Evolutionary conservation across 2,888 invertebrate species (phyloP).

Genomic region (Trachelus tabidus): DNA sequence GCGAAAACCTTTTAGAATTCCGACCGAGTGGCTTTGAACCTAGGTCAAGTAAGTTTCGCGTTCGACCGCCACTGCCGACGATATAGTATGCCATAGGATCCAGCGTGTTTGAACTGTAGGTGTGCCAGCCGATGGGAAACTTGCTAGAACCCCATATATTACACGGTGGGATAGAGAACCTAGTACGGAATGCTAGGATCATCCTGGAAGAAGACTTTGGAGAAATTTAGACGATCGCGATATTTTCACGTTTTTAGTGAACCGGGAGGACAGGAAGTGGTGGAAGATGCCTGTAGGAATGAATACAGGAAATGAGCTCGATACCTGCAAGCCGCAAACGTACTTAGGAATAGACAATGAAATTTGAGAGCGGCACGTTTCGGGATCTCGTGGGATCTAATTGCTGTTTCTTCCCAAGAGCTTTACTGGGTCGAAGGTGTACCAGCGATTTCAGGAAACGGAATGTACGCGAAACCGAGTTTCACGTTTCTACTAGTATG

Average conservation of each 20-base stretch:
- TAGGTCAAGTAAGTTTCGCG: conserved; percentile 37
- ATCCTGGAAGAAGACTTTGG: background rate
- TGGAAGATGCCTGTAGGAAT: background rate
- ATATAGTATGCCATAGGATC: background rate
- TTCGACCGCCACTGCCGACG: conserved; percentile 5
- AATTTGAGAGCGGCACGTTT: background rate
- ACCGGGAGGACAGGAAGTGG: background rate
- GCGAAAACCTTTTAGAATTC: conserved; percentile 36
- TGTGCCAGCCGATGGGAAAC: background rate
- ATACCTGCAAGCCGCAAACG: background rate
- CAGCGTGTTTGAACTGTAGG: background rate
- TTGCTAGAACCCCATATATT: background rate
- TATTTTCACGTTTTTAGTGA: background rate
- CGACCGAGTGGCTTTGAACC: conserved; percentile 38
- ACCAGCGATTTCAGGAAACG: background rate
- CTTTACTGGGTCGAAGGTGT: background rate
- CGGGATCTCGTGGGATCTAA: background rate
- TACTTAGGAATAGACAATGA: background rate
- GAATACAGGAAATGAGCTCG: background rate
- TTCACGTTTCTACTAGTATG: background rate
- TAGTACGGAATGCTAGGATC: background rate
- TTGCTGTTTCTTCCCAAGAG: background rate
- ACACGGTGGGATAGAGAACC: background rate
- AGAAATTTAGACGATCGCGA: background rate
- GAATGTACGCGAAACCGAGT: background rate